A percentile compares a stretch with the other conserved stretches of the same genome.
Conservation (phyloP, 2,888 invertebrate species). For the Eucriotettix oculatus region DNA sequence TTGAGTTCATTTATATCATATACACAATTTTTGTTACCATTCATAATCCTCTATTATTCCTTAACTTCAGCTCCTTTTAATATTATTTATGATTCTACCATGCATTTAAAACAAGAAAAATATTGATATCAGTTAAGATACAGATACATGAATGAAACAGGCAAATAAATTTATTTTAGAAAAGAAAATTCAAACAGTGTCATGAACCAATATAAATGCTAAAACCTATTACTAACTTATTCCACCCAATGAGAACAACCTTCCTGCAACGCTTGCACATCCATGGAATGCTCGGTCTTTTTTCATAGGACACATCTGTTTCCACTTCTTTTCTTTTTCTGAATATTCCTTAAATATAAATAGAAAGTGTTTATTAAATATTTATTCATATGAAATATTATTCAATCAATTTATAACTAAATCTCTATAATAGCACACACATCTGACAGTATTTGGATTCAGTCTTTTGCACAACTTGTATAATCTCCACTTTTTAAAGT, state of each 20-base stretch:
- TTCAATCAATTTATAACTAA: neutral
- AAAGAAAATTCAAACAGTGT: neutral
- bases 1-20: too few relatives aligned
- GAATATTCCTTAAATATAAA: conserved; percentile 16
- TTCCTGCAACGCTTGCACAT: conserved; percentile 18
- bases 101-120: too few relatives aligned
- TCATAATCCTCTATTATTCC: too few relatives aligned
- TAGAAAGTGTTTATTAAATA: neutral
- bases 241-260: conserved; percentile 20
- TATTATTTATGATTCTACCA: too few relatives aligned
- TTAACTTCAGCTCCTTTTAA: too few relatives aligned
- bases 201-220: neutral
- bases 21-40: too few relatives aligned
- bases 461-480: too few relatives aligned
- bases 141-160: too few relatives aligned
- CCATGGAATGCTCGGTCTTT: conserved; percentile 18
- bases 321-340: conserved; percentile 17
- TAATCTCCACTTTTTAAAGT: too few relatives aligned
- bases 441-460: too few relatives aligned
- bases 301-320: conserved; percentile 17
- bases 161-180: too few relatives aligned
- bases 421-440: neutral
- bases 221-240: conserved; percentile 12
- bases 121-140: too few relatives aligned
- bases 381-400: neutral